These are phyloP conservation scores for Gymnosoma rotundatum DNA, from an alignment of 2,888 invertebrate species.

Conservation along the genomic window DNA sequence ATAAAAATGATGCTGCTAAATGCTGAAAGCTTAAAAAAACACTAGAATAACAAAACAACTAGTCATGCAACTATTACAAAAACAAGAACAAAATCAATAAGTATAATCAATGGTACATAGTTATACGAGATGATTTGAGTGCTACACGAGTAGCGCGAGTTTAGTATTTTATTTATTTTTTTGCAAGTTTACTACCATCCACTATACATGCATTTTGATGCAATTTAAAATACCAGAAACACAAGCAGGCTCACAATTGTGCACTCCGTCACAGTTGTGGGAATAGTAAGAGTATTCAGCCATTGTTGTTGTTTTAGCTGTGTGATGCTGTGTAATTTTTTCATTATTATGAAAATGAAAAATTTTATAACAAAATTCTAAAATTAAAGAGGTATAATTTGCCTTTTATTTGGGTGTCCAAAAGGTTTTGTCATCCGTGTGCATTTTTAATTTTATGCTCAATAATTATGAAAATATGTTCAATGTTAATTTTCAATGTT, in stretches of 20 bases:
- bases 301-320: not conserved
- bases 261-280: conserved; percentile 35
- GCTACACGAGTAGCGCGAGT: not conserved
- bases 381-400: conserved; percentile 23
- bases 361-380: conserved; percentile 27
- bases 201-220: conserved; percentile 4
- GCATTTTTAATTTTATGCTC: conserved; percentile 26
- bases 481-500: conserved; percentile 20
- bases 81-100: conserved; percentile 47
- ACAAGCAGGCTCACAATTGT: conserved; percentile 1
- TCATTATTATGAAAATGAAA: conserved; percentile 3
- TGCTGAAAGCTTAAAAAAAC: not conserved
- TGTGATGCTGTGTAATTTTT: not conserved
- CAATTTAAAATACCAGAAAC: conserved; percentile 31
- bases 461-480: conserved; percentile 38
- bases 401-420: not conserved
- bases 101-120: conserved; percentile 34
- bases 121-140: conserved; percentile 21
- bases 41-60: not conserved
- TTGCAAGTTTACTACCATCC: no score
- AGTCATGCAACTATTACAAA: not conserved
- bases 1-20: conserved; percentile 2
- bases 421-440: not conserved
- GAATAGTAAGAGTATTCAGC: conserved; percentile 32
- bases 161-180: not conserved